These are phyloP conservation scores for Toxotes chatareus DNA, from an alignment of 2,113 vertebrate species.

Conservation along the genomic window DNA sequence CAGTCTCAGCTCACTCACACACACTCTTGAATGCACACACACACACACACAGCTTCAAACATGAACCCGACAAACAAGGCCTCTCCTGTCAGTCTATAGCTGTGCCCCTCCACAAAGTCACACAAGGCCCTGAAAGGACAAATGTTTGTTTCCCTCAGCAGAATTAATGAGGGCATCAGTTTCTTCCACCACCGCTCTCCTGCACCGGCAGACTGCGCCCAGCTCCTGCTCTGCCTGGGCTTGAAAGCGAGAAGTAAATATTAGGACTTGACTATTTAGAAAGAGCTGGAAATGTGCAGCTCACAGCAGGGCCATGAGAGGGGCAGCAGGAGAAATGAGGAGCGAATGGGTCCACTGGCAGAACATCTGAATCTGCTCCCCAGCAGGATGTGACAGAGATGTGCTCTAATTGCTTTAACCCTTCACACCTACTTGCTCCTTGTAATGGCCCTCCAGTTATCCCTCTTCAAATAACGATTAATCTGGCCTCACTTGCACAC, in stretches of 20 bases:
- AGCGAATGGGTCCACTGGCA: conserved; percentile 27
- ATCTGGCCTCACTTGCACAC: conserved; percentile 71
- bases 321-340: conserved; percentile 58
- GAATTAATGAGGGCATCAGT: conserved; percentile 82
- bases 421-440: conserved; percentile 72
- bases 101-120: conserved; percentile 60
- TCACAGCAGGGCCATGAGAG: conserved; percentile 58
- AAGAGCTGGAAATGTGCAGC: conserved; percentile 70
- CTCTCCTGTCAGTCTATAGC: conserved; percentile 51
- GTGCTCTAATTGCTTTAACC: conserved; percentile 74
- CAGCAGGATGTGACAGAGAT: conserved; percentile 67
- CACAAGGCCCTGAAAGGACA: conserved; percentile 72
- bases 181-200: conserved; percentile 67
- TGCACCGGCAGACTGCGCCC: conserved; percentile 38
- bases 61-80: conserved; percentile 39
- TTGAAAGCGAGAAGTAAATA: conserved; percentile 82
- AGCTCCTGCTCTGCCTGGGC: conserved; percentile 64
- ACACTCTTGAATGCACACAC: conserved; percentile 5
- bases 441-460: conserved; percentile 51
- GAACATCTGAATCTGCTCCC: conserved; percentile 52
- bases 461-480: conserved; percentile 79
- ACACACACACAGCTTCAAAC: conserved; percentile 46
- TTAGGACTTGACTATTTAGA: conserved; percentile 81
- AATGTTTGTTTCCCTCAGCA: conserved; percentile 78
- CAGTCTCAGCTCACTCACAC: conserved; percentile 1